Percentiles rank a stretch among this genome's conserved stretches.
phyloP scores from a whole-genome alignment of 2,797 vertebrate species.

The Carapus acus region DNA sequence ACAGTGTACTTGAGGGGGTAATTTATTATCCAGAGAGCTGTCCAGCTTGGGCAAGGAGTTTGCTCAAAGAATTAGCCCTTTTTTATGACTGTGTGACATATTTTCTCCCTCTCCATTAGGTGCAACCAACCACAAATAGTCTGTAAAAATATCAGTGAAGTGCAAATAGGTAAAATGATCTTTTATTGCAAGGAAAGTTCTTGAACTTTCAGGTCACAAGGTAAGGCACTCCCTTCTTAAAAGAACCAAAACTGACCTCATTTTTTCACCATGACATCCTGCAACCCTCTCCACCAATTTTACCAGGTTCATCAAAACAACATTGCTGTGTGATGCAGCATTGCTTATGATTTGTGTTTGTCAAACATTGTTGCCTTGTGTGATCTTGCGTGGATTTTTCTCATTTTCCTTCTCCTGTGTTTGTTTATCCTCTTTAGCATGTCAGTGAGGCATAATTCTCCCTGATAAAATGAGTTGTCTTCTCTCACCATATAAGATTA shows the following conservation, averaged over 20 bases:
- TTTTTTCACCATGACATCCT: too few relatives aligned
- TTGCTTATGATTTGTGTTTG: constrained; percentile 6
- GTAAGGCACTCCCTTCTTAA: too few relatives aligned
- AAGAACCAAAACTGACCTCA: too few relatives aligned
- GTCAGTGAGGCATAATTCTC: not conserved
- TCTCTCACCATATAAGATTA: constrained; percentile 3
- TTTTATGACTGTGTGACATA: constrained; percentile 23
- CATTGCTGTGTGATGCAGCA: too few relatives aligned
- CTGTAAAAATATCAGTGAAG: too few relatives aligned
- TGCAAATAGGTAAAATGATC: too few relatives aligned
- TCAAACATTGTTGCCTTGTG: not conserved
- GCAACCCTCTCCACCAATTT: too few relatives aligned
- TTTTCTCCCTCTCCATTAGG: constrained; percentile 10
- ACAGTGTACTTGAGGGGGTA: constrained; percentile 70
- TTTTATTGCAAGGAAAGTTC: too few relatives aligned
- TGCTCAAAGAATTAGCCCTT: constrained; percentile 40
- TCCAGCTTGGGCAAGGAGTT: constrained; percentile 50
- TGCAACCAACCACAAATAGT: too few relatives aligned
- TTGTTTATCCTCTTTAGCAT: not conserved
- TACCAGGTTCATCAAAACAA: too few relatives aligned
- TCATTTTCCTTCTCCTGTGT: constrained; percentile 12
- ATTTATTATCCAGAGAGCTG: constrained; percentile 69
- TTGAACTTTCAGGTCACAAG: too few relatives aligned
- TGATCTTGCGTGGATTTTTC: constrained; percentile 9
- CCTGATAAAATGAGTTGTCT: constrained; percentile 2